Base-by-base conservation (phyloP, 2,888 invertebrate species). In the Ochropacha duplaris region DNA sequence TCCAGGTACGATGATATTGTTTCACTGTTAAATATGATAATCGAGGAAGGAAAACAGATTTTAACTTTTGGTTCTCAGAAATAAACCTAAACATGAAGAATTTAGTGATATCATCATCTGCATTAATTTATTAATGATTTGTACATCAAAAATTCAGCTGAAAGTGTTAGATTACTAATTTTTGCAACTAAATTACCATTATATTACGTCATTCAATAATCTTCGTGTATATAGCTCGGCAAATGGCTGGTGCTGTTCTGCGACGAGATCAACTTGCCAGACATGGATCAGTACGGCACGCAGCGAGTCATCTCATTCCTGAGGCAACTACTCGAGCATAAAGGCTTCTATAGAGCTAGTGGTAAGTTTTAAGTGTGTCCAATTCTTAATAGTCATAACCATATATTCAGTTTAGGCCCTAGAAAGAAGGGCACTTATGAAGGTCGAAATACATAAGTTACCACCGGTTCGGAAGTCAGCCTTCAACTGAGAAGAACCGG, bases 241-340 rank as follows among this genome's bases (percentile, higher is more conserved):
- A 99, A 98, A 92, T 99, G 99, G 99, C 93, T 99, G 58, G 98
- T 99, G 1, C 94, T 99, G 50, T 99, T 99, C 95, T 99, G 99
- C 87, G 99, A 99, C 88, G 99, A 99, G 94, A 99, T 99, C 82
- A 99, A 99, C 93, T 95, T 99, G 83, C 99, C 99, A 0, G 99
- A 99, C 79, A 98, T 99, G 97, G 99, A 99, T 85, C 96, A 97
- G 79, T 99, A 99, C 83, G 99, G 99, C 71, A 97, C 97, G 0
- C 99, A 99, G 89, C 94, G 99, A 54, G 99, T 99, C n/a, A 99
- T 99, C 69, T 99, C 99, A 22, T 99, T 99, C 95, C 91, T 99
- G 72, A 94, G 99, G 19, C 99, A 99, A 88, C 94, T 99, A 65
- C 98, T 99, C 0, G 99, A 99, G 85, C 99, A 99, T 80, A 98